These are phyloP conservation scores for Nezara viridula DNA, from an alignment of 2,888 invertebrate species.

Conservation along the genomic window DNA sequence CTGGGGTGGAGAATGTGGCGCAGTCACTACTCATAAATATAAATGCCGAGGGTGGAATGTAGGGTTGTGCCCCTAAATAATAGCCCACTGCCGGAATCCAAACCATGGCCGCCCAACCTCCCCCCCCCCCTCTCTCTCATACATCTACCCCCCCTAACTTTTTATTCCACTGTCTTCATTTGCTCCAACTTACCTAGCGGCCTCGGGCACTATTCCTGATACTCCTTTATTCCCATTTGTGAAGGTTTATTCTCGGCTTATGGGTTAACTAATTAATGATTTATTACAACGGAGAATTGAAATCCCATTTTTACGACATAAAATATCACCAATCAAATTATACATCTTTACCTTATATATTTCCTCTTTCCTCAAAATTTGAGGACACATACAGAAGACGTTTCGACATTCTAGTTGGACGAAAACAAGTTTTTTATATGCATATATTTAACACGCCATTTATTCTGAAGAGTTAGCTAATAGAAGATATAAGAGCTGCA, in stretches of 20 bases:
- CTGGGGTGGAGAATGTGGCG: constrained; percentile 31
- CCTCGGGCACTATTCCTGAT: not conserved
- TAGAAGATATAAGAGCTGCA: too few relatives aligned
- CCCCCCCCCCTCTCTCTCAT: not conserved
- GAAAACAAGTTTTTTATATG: too few relatives aligned
- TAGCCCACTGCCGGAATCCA: constrained; percentile 45
- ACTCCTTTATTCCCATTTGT: not conserved
- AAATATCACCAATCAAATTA: too few relatives aligned
- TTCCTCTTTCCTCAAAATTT: too few relatives aligned
- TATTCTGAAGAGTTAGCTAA: too few relatives aligned
- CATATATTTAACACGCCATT: too few relatives aligned
- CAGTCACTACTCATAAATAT: constrained; percentile 53
- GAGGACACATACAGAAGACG: too few relatives aligned
- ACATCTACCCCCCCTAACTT: constrained; percentile 21
- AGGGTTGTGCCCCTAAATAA: constrained; percentile 41
- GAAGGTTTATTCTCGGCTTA: not conserved
- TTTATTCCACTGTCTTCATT: constrained; percentile 22
- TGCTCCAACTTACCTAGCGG: constrained; percentile 3
- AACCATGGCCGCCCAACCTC: constrained; percentile 6
- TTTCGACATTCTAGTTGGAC: too few relatives aligned
- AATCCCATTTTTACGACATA: too few relatives aligned
- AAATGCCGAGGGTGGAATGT: constrained; percentile 48
- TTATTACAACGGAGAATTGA: not conserved
- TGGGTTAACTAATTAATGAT: not conserved
- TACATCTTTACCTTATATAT: too few relatives aligned